Conservation (phyloP, 2,113 vertebrate species). For the Rhinopomastus cyanomelas region DNA sequence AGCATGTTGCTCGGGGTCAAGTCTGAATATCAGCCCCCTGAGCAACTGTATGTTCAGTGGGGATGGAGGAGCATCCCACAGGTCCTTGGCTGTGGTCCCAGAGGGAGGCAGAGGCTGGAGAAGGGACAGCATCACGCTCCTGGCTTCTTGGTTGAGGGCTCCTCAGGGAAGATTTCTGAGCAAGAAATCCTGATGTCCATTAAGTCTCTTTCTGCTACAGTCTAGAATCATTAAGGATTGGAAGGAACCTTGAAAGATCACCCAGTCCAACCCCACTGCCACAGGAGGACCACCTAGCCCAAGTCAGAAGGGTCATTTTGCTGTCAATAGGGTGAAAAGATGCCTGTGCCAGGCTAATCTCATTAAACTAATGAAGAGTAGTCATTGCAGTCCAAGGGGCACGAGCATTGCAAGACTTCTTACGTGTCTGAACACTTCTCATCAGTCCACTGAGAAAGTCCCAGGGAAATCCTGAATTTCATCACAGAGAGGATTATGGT, state of each 20-base stretch:
- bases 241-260: not conserved
- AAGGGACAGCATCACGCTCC: not conserved
- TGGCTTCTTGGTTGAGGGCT: not conserved
- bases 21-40: rapidly evolving
- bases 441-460: not conserved
- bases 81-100: not conserved
- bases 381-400: not conserved
- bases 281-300: no score
- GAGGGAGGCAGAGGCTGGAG: not conserved
- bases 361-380: not conserved
- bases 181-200: rapidly evolving
- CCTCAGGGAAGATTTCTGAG: not conserved
- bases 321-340: not conserved
- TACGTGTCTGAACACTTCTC: slow-evolving; percentile 4
- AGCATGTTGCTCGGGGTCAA: not conserved
- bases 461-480: slow-evolving; percentile 40
- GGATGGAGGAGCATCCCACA: not conserved
- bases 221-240: no score
- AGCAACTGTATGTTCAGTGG: rapidly evolving
- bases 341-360: not conserved
- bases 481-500: not conserved
- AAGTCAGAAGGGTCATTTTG: not conserved
- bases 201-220: not conserved
- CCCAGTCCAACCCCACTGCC: no score
- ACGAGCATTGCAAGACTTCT: slow-evolving; percentile 5